phyloP scores from a whole-genome alignment of 2,797 vertebrate species.

The Muraenolepis orangiensis region DNA sequence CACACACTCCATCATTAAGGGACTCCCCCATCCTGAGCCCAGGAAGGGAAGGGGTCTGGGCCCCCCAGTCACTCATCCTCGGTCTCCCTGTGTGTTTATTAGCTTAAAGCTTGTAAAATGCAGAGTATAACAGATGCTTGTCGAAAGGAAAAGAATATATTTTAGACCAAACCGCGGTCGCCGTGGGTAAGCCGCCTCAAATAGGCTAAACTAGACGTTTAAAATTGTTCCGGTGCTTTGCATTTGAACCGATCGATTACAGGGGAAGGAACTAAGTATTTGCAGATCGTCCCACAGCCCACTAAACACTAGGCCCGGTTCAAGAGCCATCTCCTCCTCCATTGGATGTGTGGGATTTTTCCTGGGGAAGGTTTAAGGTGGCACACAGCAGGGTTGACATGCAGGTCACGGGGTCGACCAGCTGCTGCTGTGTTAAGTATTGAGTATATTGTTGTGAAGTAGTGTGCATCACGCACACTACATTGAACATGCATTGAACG shows the following conservation, averaged over 20 bases:
- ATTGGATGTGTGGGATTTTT: not conserved
- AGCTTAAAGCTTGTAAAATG: constrained; percentile 3
- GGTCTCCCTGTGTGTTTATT: not conserved
- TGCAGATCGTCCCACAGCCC: not conserved
- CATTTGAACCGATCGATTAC: not conserved
- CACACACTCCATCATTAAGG: not conserved
- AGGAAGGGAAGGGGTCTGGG: not conserved
- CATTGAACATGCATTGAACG: too few relatives aligned
- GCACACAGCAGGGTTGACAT: not conserved
- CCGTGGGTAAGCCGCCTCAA: not conserved
- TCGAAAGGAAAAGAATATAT: not conserved
- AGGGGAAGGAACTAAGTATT: not conserved
- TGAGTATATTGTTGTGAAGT: too few relatives aligned
- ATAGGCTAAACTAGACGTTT: not conserved
- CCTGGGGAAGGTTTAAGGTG: not conserved
- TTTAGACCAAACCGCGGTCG: not conserved
- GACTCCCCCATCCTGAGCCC: not conserved
- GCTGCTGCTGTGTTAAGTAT: not conserved
- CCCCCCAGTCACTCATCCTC: not conserved
- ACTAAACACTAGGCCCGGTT: not conserved
- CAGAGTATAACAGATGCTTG: not conserved
- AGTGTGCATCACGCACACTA: not conserved
- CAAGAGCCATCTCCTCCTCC: not conserved
- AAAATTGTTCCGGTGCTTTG: not conserved
- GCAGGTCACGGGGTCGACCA: not conserved